Base-by-base conservation (phyloP, 2,888 invertebrate species). In the Limnephilus marmoratus region DNA sequence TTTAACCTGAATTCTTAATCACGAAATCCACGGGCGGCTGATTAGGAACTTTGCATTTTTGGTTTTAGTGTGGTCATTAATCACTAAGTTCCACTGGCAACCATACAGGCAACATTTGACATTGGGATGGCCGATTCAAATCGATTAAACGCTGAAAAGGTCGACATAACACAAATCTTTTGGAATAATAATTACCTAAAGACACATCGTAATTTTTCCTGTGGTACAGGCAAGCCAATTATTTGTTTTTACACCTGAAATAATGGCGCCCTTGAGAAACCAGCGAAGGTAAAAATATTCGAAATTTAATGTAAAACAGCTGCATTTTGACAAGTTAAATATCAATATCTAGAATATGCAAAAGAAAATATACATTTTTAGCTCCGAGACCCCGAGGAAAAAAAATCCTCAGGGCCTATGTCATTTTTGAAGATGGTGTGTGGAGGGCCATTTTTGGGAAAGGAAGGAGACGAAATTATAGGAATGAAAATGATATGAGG, bases 1-100 rank as follows among this genome's bases (percentile, higher is more conserved):
- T 86, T 49, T 45, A 86, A 45, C 29, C 15, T 45, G 49, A 86
- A 29, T 86, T 86, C n/a, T 13, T 49, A 86, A 86, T 86, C 29
- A 86, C 86, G 45, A 29, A 15, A 86, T 37, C 86, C 49, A 45
- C 86, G 13, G 86, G 86, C 13, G 86, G 49, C 15, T 29, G 24
- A 37, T 34, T 24, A 18, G 37, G 83, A 83, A 83, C 68, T 68
- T 24, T 68, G 68, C 37, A 83, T 83, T 83, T 37, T 34, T 83
- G 15, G n/a, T 41, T 83, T 83, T 37, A 37, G 24, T 3, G 24
- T 18, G 34, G 24, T 37, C 83, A 83, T 83, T 83, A 83, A 83
- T 83, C 83, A 83, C 24, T 0, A 2, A 9, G 41, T 24, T 83
- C 83, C 83, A 18, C 83, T n/a, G 83, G 83, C 34, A 41, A 83